Evolutionary conservation across 1,140 invertebrate genomes (phyloP), one percentile per base, ranked within the genome.

Genomic region (Steinernema khuongi): DNA sequence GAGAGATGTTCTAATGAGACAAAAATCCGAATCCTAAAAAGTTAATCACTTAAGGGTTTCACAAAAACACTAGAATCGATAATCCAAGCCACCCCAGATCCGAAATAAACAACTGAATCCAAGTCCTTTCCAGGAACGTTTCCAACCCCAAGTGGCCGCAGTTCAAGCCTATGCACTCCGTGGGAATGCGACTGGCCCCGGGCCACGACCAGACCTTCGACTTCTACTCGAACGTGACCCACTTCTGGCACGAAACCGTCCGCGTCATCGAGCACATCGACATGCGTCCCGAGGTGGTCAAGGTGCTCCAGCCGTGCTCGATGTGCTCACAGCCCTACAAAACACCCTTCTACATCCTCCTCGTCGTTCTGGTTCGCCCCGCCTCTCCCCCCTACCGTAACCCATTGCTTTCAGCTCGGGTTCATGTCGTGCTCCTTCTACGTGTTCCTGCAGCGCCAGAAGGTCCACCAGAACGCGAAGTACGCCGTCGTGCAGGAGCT

Each of bases 181-280:
- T 11, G 11, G 68, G 7, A 50, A 69, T 69, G 68, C 31, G 31
- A 17, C 31, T 69, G 11, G 68, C 31, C 4, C 31, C 68, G 2
- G 68, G 50, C 19, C 7, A 36, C 22, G 19, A 33, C 22, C 68
- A 50, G 30, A 50, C 68, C 7, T 33, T 32, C 22, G 68, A 50
- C 19, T 69, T 69, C 68, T 69, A 33, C 68, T 14, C 31, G 41
- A 69, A 50, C n/a, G 68, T 69, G 68, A 50, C 68, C 7, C 41
- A 32, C 14, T 69, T 69, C 41, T 69, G 68, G 68, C 68, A 69
- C 31, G 68, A 69, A 69, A 69, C 68, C 7, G 68, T 69, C 7
- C 14, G n/a, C 14, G 30, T 50, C 31, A 69, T 69, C 68, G 68
- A 69, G 68, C 50, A 60, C 50, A 60, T 60, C 50, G 50, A 60